Evolutionary conservation across 92 coral and sea anemone genomes (phyloP), one percentile per base, ranked within the genome.

Genomic region (Phenganax marumi): DNA sequence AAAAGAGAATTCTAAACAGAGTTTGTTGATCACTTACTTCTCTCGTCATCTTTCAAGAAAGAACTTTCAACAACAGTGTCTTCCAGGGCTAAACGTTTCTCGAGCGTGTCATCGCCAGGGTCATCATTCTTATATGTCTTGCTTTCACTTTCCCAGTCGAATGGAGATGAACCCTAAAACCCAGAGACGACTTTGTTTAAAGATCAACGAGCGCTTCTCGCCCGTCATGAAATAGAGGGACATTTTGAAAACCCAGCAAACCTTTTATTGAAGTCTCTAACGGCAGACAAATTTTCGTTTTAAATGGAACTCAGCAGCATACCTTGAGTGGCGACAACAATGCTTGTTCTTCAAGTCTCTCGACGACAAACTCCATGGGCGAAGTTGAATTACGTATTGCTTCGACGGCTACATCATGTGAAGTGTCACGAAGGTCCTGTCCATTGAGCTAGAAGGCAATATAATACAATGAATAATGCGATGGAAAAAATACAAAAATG

Each of bases 361-460:
- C 88, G 24, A 95, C 96, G 8, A 90, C 97, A 84, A 95, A 95
- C 48, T 92, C 88, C 66, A 95, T 97, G 16, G 98, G 98, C 50
- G 88, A 92, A 75, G 90, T 92, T 23, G 97, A 97, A 39, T 85
- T 86, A 48, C 90, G 90, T 52, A 95, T 95, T 13, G 90, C 90
- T 78, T 95, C 98, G 56, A 92, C 98, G 10, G 98, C 97, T 62
- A 92, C 97, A 58, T 95, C 98, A 77, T 95, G 97, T 7, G 95
- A 79, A 18, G 98, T 96, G 55, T 92, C 86, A 17, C 97, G 91
- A 5, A 95, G 91, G 77, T 95, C 97, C 52, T 89, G 93, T 7
- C 95, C 98, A 62, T 95, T 93, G 50, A 95, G 93, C 98, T 95
- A 85, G 10, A 49, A 52, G 10, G 43, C 51, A 22, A 10, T 24